phyloP scores from a whole-genome alignment of 2,113 vertebrate species.

The Phyllopteryx taeniolatus region DNA sequence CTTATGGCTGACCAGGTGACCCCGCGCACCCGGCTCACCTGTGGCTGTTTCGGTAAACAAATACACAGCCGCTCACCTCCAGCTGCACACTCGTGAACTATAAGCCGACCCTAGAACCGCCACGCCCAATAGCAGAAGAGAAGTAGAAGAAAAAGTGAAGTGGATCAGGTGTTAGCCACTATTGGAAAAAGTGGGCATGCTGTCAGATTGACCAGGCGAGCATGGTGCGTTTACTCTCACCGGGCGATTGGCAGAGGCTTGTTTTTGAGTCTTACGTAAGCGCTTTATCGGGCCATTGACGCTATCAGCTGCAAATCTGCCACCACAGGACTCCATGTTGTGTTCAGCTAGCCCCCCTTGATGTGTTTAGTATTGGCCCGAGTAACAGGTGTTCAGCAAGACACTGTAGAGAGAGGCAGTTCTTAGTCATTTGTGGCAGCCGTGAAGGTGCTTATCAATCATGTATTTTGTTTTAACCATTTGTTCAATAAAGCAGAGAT shows the following conservation, averaged over 20 bases:
- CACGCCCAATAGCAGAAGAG: conserved; percentile 1
- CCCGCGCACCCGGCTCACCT: conserved; percentile 23
- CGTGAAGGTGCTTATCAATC: too few relatives aligned
- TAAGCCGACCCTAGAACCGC: conserved; percentile 46
- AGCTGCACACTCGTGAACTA: conserved; percentile 45
- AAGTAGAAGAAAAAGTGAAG: not conserved
- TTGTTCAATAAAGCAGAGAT: too few relatives aligned
- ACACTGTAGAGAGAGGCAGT: not conserved
- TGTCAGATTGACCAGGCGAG: not conserved
- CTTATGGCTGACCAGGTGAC: conserved; percentile 40
- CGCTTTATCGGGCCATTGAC: not conserved
- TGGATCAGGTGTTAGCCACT: not conserved
- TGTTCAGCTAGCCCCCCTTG: not conserved
- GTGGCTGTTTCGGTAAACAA: conserved; percentile 45
- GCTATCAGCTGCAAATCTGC: not conserved
- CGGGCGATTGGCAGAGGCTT: not conserved
- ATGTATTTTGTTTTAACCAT: too few relatives aligned
- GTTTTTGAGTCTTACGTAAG: conserved; percentile 2
- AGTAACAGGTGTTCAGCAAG: not conserved
- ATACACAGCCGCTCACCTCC: conserved; percentile 32
- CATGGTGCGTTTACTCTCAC: not conserved
- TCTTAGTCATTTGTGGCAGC: too few relatives aligned
- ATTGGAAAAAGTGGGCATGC: not conserved
- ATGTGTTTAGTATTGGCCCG: not conserved
- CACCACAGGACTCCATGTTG: not conserved